phyloP scores from a whole-genome alignment of 2,888 invertebrate genomes.

The Brenthis hecate region DNA sequence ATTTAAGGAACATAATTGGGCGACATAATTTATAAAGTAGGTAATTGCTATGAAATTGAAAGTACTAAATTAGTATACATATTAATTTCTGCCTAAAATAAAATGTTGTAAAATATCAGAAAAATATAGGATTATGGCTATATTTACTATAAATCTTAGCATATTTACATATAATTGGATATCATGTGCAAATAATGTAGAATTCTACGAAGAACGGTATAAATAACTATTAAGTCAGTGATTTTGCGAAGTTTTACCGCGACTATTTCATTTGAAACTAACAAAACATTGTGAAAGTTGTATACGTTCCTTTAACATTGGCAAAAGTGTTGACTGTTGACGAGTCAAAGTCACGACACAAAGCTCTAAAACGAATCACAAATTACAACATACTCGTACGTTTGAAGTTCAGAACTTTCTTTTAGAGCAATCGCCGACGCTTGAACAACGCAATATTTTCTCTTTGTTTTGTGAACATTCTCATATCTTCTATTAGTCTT shows the following conservation, averaged over 20 bases:
- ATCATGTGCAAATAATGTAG: no score
- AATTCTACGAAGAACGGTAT: no score
- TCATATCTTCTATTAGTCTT: conserved; percentile 24
- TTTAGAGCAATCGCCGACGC: conserved; percentile 21
- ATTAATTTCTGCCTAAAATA: no score
- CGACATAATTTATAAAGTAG: no score
- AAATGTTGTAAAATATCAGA: no score
- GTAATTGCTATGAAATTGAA: no score
- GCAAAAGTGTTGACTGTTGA: conserved; percentile 30
- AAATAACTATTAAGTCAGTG: no score
- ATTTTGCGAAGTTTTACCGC: no score
- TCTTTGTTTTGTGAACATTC: conserved; percentile 19
- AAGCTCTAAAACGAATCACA: conserved; percentile 32
- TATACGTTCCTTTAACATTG: conserved; percentile 5
- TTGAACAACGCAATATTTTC: conserved; percentile 11
- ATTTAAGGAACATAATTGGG: not conserved
- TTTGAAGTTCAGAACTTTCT: conserved; percentile 25
- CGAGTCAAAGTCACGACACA: conserved; percentile 27
- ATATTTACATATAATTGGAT: no score
- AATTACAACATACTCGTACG: conserved; percentile 28
- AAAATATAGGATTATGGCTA: no score
- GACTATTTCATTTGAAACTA: conserved; percentile 1
- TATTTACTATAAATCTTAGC: no score
- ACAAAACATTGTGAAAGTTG: conserved; percentile 26
- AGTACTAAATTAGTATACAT: no score